Percentiles rank a stretch among this genome's conserved stretches.
phyloP scores from a whole-genome alignment of 2,113 vertebrate species.

The Rafetus swinhoei region DNA sequence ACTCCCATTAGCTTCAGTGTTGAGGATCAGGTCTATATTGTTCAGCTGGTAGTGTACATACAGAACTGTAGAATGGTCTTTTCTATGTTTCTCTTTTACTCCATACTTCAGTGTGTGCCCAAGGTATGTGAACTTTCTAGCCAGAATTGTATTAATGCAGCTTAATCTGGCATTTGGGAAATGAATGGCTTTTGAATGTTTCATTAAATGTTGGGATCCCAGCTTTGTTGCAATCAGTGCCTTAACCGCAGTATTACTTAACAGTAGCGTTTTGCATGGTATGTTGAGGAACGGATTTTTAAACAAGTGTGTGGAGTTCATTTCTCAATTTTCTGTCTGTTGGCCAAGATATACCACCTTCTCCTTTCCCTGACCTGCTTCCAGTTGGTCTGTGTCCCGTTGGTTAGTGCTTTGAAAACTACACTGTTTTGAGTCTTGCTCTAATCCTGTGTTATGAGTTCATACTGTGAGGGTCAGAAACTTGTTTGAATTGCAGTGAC shows the following conservation, averaged over 20 bases:
- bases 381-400: neutral
- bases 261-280: rapidly evolving
- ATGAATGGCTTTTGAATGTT: neutral
- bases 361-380: neutral
- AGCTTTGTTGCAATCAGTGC: neutral
- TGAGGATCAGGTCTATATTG: neutral
- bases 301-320: neutral
- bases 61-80: neutral
- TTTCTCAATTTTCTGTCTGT: neutral
- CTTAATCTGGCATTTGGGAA: neutral
- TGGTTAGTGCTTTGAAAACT: neutral
- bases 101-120: neutral
- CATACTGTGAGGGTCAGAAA: neutral
- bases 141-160: neutral
- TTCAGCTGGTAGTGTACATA: neutral
- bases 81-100: neutral
- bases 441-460: neutral
- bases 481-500: neutral
- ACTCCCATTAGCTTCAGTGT: neutral
- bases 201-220: neutral
- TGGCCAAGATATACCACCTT: neutral
- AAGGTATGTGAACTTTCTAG: neutral
- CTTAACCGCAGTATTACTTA: neutral
- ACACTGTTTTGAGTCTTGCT: neutral
- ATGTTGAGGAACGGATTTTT: neutral